phyloP scores from a whole-genome alignment of 2,888 invertebrate species.

The Teleogryllus oceanicus region DNA sequence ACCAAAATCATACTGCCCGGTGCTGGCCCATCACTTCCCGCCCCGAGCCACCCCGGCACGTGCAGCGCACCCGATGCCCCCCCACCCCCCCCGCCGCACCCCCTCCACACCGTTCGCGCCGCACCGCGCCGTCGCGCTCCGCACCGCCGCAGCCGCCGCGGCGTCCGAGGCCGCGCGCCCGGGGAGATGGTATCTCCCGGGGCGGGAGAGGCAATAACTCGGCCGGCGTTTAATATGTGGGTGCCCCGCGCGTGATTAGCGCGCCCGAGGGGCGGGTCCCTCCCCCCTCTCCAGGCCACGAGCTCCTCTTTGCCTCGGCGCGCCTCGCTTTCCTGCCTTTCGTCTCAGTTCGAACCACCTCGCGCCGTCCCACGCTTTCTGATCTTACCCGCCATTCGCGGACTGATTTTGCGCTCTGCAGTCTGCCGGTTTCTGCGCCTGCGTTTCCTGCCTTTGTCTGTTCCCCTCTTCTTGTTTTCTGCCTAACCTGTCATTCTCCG shows the following conservation, averaged over 20 bases:
- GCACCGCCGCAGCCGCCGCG: background rate
- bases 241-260: slow-evolving; percentile 10
- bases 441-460: too few relatives aligned
- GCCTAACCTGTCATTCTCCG: too few relatives aligned
- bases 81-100: too few relatives aligned
- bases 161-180: background rate
- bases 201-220: slow-evolving; percentile 4
- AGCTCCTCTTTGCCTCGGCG: background rate
- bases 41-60: too few relatives aligned
- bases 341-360: background rate
- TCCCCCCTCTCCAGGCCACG: background rate
- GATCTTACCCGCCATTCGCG: too few relatives aligned
- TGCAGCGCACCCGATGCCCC: too few relatives aligned
- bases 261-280: background rate
- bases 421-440: too few relatives aligned
- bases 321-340: too few relatives aligned
- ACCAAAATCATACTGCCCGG: too few relatives aligned
- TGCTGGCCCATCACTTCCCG: too few relatives aligned
- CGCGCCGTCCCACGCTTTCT: background rate
- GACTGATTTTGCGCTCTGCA: too few relatives aligned
- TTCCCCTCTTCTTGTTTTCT: too few relatives aligned
- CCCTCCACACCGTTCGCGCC: background rate
- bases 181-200: background rate
- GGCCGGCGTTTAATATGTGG: background rate
- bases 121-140: background rate